phyloP scores from a whole-genome alignment of 2,113 vertebrate species.

The Arvicanthis niloticus region DNA sequence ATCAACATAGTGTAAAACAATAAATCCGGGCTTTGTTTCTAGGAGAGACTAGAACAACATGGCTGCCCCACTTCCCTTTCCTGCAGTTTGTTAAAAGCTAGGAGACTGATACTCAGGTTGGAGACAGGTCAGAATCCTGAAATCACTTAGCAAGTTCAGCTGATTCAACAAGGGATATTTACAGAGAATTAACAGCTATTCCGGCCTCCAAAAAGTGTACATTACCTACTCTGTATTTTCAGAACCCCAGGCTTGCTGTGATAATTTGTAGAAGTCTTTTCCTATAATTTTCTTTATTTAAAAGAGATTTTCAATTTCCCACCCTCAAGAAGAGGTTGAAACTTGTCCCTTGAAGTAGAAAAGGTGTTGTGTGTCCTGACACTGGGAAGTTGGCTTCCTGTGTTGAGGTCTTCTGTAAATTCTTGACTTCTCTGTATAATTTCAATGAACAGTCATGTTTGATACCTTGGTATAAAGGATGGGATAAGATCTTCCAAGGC shows the following conservation, averaged over 20 bases:
- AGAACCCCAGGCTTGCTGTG: not conserved
- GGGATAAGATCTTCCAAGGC: not conserved
- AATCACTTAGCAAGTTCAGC: constrained; percentile 45
- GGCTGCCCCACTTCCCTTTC: not conserved
- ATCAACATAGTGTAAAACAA: not conserved
- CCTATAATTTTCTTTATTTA: constrained; percentile 45
- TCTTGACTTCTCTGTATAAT: not conserved
- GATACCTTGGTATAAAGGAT: not conserved
- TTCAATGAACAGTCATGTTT: not conserved
- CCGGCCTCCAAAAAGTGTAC: not conserved
- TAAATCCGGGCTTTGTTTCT: constrained; percentile 32
- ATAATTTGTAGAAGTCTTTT: not conserved
- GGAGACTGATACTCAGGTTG: not conserved
- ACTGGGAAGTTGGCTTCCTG: not conserved
- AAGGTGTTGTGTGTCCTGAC: not conserved
- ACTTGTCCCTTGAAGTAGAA: not conserved
- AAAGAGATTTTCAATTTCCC: constrained; percentile 34
- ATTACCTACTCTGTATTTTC: constrained; percentile 29
- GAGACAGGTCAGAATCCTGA: constrained; percentile 27
- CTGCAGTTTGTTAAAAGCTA: constrained; percentile 4
- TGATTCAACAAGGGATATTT: constrained; percentile 34
- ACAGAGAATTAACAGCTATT: constrained; percentile 14
- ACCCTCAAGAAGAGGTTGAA: constrained; percentile 28
- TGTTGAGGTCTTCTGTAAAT: not conserved
- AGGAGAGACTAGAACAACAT: not conserved